Conservation (phyloP, 2,113 vertebrate genomes). For the Corythaixoides concolor region DNA sequence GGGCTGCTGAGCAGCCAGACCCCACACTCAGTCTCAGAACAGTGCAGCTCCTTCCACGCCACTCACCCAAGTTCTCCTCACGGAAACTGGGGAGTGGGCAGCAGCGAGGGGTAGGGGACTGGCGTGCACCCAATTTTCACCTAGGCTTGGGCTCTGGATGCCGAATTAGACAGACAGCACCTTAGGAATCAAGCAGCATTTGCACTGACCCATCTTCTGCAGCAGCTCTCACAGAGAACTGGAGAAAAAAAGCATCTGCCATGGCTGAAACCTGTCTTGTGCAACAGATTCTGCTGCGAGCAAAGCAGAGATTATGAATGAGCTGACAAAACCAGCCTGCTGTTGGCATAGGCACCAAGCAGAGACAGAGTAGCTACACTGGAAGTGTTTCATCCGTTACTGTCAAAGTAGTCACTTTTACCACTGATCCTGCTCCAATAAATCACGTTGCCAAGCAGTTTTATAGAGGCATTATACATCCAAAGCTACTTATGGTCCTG, state of each 20-base stretch:
- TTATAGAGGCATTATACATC: constrained; percentile 45
- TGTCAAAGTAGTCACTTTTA: constrained; percentile 58
- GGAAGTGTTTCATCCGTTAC: constrained; percentile 54
- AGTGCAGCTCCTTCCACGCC: background rate
- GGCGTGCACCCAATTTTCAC: background rate
- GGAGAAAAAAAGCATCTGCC: background rate
- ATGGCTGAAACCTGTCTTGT: background rate
- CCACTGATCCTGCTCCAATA: constrained; percentile 48
- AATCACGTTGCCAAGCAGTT: constrained; percentile 62
- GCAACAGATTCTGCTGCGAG: constrained; percentile 21
- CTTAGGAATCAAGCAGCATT: background rate
- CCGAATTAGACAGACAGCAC: background rate
- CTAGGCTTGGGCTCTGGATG: background rate
- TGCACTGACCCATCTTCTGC: background rate
- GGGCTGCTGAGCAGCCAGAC: background rate
- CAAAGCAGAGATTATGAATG: constrained; percentile 66
- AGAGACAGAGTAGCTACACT: constrained; percentile 35
- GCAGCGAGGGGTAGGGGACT: background rate
- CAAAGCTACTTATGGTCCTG: constrained; percentile 48
- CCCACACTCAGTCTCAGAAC: background rate
- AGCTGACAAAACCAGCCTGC: constrained; percentile 61
- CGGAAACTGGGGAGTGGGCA: background rate
- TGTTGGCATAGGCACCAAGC: constrained; percentile 35
- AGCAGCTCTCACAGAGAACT: background rate
- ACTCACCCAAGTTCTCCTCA: background rate